Evolutionary conservation across 2,888 invertebrate genomes (phyloP).

Genomic region (Patella depressa): DNA sequence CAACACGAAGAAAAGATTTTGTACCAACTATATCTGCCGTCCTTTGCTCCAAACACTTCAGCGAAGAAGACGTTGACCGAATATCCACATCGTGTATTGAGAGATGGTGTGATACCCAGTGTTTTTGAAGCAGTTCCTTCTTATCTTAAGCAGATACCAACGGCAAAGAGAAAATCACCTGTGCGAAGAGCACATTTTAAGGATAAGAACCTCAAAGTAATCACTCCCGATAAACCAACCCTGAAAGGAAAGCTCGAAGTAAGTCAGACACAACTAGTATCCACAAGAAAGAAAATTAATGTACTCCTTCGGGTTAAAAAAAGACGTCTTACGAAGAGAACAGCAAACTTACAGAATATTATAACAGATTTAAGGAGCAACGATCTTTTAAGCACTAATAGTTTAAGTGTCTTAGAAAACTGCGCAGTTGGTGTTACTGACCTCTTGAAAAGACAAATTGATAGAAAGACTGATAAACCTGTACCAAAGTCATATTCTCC

Average conservation of each 20-base stretch:
- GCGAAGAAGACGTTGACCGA: background rate
- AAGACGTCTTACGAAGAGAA: background rate
- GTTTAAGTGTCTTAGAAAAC: background rate
- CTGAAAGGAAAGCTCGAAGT: no score
- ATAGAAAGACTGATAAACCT: background rate
- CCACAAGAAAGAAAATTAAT: no score
- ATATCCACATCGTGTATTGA: background rate
- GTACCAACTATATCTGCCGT: background rate
- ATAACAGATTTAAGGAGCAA: background rate
- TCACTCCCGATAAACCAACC: no score
- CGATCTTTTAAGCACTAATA: background rate
- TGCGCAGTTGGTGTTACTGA: background rate
- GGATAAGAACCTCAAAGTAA: no score
- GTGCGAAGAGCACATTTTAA: no score
- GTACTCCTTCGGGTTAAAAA: background rate
- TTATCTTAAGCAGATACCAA: no score
- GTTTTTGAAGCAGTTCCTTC: background rate
- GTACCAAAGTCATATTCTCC: background rate
- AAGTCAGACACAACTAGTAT: no score
- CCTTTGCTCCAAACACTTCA: background rate
- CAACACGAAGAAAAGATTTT: background rate
- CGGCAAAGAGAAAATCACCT: no score
- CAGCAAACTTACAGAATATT: background rate
- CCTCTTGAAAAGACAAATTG: background rate
- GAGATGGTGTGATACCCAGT: background rate